Evolutionary conservation across 2,113 vertebrate species (phyloP).

Genomic region (Rhizomys pruinosus): DNA sequence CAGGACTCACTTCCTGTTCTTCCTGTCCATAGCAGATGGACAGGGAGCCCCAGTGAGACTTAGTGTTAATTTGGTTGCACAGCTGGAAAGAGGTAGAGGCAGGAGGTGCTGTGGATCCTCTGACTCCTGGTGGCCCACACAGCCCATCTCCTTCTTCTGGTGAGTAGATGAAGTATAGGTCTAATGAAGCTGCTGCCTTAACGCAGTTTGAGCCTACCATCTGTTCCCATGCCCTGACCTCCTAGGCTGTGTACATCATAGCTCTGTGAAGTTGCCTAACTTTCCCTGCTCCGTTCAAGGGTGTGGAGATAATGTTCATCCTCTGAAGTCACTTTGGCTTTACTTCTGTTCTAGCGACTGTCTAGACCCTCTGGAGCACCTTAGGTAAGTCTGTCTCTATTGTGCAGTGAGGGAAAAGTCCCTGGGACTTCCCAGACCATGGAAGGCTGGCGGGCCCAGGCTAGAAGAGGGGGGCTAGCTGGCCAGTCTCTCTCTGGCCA

Average conservation of each 20-base stretch:
- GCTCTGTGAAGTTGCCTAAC: neutral
- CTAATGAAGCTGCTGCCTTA: neutral
- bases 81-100: neutral
- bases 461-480: no score
- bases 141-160: neutral
- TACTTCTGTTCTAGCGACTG: neutral
- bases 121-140: neutral
- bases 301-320: neutral
- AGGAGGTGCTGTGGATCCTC: neutral
- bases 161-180: neutral
- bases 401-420: neutral
- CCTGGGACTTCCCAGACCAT: slow-evolving; percentile 11
- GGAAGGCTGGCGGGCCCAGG: neutral
- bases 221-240: neutral
- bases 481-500: neutral
- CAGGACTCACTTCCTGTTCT: neutral
- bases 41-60: neutral
- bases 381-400: neutral
- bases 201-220: neutral
- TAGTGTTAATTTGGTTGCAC: accelerated
- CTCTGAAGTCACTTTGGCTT: neutral
- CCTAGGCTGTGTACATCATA: neutral
- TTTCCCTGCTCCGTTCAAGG: no score
- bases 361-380: no score
- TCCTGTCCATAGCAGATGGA: neutral